These are phyloP conservation scores for Burhinus bistriatus DNA, from an alignment of 2,113 vertebrate species.

Conservation along the genomic window DNA sequence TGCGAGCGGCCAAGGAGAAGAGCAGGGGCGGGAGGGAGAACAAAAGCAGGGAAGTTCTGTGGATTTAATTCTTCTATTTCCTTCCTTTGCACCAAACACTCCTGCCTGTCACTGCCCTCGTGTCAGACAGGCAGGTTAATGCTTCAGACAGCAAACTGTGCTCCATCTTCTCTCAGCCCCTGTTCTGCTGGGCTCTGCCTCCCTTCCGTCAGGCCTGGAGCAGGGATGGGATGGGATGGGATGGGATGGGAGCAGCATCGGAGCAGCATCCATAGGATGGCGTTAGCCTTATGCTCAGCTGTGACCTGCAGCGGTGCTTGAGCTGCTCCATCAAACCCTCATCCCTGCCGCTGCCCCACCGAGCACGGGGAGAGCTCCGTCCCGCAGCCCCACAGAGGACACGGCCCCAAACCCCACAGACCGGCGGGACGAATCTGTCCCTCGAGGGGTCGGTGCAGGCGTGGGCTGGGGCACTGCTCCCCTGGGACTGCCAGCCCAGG, in stretches of 20 bases:
- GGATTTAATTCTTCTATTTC: constrained; percentile 57
- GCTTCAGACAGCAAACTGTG: not conserved
- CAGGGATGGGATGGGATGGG: not conserved
- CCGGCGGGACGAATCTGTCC: fast-evolving
- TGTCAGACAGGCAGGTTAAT: not conserved
- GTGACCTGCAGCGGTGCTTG: not conserved
- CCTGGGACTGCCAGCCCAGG: not conserved
- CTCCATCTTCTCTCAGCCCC: not conserved
- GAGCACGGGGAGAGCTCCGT: fast-evolving
- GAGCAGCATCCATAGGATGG: not conserved
- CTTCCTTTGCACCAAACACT: constrained; percentile 59
- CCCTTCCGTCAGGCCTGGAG: not conserved
- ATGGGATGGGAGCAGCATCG: not conserved
- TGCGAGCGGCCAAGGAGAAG: constrained; percentile 30
- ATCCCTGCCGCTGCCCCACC: not conserved
- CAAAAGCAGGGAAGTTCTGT: constrained; percentile 57
- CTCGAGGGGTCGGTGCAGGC: not conserved
- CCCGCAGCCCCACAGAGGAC: not conserved
- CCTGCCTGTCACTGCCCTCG: constrained; percentile 27
- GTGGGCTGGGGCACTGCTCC: not conserved
- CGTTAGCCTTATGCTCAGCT: not conserved
- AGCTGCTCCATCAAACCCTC: not conserved
- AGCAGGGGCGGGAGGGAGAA: constrained; percentile 28
- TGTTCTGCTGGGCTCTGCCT: not conserved
- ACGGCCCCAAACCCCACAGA: not conserved